A percentile compares a stretch with the other conserved stretches of the same genome.
These are phyloP conservation scores for Prunella himalayana DNA, from an alignment of 2,113 vertebrate genomes.

Conservation along the genomic window DNA sequence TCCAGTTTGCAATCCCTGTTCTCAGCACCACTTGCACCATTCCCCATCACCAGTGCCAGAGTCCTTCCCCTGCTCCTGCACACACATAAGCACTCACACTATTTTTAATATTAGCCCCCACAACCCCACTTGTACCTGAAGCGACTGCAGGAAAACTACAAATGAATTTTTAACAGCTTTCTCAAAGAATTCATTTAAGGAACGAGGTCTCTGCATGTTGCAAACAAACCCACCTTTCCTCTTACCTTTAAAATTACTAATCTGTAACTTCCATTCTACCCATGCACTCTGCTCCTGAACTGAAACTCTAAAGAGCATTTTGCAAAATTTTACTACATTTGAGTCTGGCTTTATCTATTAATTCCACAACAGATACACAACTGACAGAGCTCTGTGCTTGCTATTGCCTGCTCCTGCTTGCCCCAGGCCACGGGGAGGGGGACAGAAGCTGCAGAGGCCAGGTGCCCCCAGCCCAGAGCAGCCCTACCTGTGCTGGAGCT, in stretches of 20 bases:
- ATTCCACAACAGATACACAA: not conserved
- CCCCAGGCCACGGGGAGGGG: not conserved
- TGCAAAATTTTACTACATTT: not conserved
- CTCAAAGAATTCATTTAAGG: not conserved
- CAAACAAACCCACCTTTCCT: not conserved
- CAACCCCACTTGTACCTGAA: not conserved
- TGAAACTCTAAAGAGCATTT: not conserved
- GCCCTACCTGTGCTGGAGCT: not conserved
- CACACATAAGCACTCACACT: not conserved
- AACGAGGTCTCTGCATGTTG: not conserved
- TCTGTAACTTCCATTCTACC: not conserved
- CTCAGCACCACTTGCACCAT: not conserved
- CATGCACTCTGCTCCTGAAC: not conserved
- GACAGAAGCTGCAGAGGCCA: not conserved
- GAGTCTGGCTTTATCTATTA: not conserved
- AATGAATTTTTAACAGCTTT: not conserved
- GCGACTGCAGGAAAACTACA: not conserved
- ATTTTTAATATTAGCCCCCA: not conserved
- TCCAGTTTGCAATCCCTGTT: not conserved
- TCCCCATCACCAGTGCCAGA: not conserved
- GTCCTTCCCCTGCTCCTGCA: not conserved
- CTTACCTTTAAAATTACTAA: not conserved
- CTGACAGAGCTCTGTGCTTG: not conserved
- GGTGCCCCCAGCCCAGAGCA: fast-evolving
- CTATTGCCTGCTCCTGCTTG: fast-evolving